Base-by-base conservation (phyloP, 30 jellyfish, hydroid and myxozoan species). In the Turritopsis dohrnii region DNA sequence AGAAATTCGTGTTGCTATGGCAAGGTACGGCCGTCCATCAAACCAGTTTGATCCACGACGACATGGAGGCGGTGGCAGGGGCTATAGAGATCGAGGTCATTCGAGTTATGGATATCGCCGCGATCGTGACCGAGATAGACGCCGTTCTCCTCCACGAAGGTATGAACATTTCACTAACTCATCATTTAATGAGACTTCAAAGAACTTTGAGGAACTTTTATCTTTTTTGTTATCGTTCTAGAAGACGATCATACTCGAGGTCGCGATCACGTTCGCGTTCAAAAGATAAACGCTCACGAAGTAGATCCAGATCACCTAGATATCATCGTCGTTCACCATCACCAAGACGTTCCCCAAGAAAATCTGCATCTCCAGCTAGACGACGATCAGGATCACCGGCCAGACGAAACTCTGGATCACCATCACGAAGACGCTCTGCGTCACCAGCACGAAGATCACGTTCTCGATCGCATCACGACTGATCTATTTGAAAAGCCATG, bases 1-100 rank as follows among this genome's bases (percentile, higher is more conserved):
- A 60, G 97, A 94, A 79, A 94, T 94, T 30, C 90, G 99, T n/a
- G 99, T 94, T 3, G 93, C 93, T 8, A 86, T 94, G 84, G 99
- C 99, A 18, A 89, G 93, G 77, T 94, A 94, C 60, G 99, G 96
- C 26, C 89, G 99, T 24, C 99, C 99, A 25, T 83, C 96, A 0
- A 96, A 94, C 16, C 94, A 88, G 25, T 76, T 80, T 27, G 87
- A 94, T 71, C 96, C 94, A 65, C 85, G 99, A 17, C 80, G 84
- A 21, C 65, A 73, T 20, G 84, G 87, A 20, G 90, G 91, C 66
- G 86, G 97, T 71, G 83, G 96, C 29, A 88, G 95, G n/a, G 60
- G 60, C 60, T 87, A 91, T 30, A 89, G 94, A 31, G 76, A 94
- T 52, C 79, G 90, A 66, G 96, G 93, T 20, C 60, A 41, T 41